phyloP scores from a whole-genome alignment of 2,797 vertebrate species.

The Carapus acus region DNA sequence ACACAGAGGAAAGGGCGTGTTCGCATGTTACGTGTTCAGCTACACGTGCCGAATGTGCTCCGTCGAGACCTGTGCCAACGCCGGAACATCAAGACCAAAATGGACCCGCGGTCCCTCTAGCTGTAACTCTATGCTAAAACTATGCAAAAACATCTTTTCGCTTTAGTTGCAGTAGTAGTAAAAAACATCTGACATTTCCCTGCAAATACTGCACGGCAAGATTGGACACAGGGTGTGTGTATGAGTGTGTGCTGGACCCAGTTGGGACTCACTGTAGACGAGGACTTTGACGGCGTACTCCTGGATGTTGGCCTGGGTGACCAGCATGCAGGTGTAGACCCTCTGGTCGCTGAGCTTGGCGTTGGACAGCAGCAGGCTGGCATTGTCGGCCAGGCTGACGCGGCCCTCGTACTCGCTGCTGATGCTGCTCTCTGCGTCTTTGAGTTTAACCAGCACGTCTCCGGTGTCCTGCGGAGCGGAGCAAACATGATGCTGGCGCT shows the following conservation, averaged over 20 bases:
- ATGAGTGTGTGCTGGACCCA: no score
- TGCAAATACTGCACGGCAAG: no score
- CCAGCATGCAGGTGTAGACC: conserved; percentile 88
- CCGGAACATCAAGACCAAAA: no score
- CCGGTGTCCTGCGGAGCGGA: conserved; percentile 56
- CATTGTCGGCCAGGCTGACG: conserved; percentile 56
- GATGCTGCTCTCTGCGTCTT: conserved; percentile 18
- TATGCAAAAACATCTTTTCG: no score
- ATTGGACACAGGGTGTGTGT: no score
- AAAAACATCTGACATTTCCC: no score
- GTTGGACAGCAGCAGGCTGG: conserved; percentile 54
- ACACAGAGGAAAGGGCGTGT: conserved; percentile 20
- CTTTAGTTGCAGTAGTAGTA: no score
- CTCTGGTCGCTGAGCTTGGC: conserved; percentile 69
- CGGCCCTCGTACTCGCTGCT: conserved; percentile 58
- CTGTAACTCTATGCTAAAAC: no score
- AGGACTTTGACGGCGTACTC: conserved; percentile 78
- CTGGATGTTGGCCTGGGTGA: conserved; percentile 64
- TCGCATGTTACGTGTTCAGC: no score
- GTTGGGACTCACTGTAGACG: conserved; percentile 88
- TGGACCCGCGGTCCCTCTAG: no score
- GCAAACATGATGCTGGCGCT: conserved; percentile 50
- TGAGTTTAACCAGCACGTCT: conserved; percentile 56
- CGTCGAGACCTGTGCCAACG: no score
- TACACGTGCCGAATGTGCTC: no score